Conservation (phyloP, 2,888 invertebrate species). For the Synanthedon myopaeformis region DNA sequence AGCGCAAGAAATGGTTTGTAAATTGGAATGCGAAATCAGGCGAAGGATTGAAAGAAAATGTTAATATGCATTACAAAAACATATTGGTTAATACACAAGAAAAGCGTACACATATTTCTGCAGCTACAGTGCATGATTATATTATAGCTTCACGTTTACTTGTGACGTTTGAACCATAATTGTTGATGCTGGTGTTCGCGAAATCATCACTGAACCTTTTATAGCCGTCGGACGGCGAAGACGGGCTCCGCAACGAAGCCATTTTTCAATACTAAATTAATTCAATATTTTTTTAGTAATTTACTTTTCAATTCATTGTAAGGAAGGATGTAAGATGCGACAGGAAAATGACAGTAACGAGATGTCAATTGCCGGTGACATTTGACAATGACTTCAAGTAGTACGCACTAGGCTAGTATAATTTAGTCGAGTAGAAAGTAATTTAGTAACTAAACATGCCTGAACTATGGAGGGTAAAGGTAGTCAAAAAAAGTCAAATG, state of each 20-base stretch:
- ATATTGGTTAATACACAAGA: conserved; percentile 60
- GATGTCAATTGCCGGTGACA: too few species aligned
- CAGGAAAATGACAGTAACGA: too few species aligned
- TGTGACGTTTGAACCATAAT: conserved; percentile 73
- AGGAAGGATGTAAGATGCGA: too few species aligned
- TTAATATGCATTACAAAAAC: conserved; percentile 45
- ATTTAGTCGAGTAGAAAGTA: too few species aligned
- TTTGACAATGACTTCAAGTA: too few species aligned
- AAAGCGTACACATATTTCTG: conserved; percentile 53
- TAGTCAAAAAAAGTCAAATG: too few species aligned
- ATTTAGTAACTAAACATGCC: too few species aligned
- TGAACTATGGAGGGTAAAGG: too few species aligned
- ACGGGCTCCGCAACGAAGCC: conserved; percentile 69
- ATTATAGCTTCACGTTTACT: conserved; percentile 66
- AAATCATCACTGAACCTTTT: conserved; percentile 75
- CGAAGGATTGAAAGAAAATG: conserved; percentile 54
- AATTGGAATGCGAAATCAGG: not conserved
- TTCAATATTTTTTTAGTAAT: too few species aligned
- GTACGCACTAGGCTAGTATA: too few species aligned
- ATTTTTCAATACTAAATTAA: conserved; percentile 54
- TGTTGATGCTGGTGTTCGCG: conserved; percentile 66
- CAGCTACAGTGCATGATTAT: conserved; percentile 60
- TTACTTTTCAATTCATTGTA: too few species aligned
- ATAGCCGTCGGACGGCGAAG: conserved; percentile 73
- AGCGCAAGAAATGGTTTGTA: too few species aligned